phyloP scores from a whole-genome alignment of 2,888 invertebrate genomes.

The Oxyscelio sp. region DNA sequence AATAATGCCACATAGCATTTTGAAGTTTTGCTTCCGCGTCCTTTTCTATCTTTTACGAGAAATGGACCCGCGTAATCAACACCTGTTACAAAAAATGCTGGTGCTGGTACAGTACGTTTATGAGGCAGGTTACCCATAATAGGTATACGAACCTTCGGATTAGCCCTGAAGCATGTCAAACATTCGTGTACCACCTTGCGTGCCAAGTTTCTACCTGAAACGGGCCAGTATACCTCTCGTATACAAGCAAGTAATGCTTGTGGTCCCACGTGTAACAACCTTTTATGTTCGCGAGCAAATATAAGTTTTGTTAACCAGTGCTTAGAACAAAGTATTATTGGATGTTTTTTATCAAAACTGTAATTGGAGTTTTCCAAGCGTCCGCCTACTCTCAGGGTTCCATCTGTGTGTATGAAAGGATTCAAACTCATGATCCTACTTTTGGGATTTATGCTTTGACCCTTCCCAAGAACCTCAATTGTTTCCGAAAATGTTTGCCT shows the following conservation, averaged over 20 bases:
- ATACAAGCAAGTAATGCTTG: too few relatives aligned
- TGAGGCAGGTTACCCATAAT: constrained; percentile 77
- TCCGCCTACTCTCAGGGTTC: constrained; percentile 35
- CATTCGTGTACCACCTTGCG: constrained; percentile 55
- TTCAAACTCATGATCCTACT: constrained; percentile 5
- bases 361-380: too few relatives aligned
- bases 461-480: neutral
- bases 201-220: constrained; percentile 39
- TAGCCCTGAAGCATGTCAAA: constrained; percentile 66
- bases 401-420: constrained; percentile 60
- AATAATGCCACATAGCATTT: constrained; percentile 32
- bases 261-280: too few relatives aligned
- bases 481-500: neutral
- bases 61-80: constrained; percentile 26
- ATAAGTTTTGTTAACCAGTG: too few relatives aligned
- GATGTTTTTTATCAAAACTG: too few relatives aligned
- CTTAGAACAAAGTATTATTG: too few relatives aligned
- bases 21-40: constrained; percentile 6
- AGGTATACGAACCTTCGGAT: constrained; percentile 50
- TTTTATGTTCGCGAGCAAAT: too few relatives aligned
- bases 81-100: constrained; percentile 13
- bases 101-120: neutral
- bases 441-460: neutral
- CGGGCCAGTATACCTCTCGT: constrained; percentile 46
- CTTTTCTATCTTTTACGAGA: constrained; percentile 25